phyloP scores from a whole-genome alignment of 2,113 vertebrate genomes.

The pig (Sus scrofa) region DNA sequence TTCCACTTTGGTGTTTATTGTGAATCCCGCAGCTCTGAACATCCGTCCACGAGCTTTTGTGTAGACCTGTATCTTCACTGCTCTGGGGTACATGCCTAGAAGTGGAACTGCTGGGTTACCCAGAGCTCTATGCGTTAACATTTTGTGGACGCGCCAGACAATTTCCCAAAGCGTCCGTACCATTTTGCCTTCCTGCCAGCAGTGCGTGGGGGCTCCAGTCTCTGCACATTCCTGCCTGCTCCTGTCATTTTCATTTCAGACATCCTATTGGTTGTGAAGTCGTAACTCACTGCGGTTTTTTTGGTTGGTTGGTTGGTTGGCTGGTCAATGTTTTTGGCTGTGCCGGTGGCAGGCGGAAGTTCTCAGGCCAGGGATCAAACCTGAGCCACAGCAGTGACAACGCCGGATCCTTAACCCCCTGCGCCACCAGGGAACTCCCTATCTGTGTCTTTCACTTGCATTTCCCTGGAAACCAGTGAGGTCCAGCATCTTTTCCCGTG shows the following conservation, averaged over 20 bases:
- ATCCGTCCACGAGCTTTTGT: not conserved
- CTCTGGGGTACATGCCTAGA: rapidly evolving
- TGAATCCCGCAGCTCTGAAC: not conserved
- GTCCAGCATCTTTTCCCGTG: not conserved
- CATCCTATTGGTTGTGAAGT: not conserved
- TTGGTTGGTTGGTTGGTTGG: no score
- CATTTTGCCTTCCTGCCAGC: rapidly evolving
- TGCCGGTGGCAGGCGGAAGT: no score
- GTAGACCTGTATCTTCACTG: not conserved
- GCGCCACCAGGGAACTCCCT: no score
- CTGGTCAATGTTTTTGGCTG: no score
- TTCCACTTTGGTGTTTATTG: not conserved
- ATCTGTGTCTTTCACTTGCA: not conserved
- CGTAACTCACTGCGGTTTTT: not conserved
- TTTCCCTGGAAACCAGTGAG: not conserved
- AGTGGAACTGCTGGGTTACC: not conserved
- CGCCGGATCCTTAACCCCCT: no score
- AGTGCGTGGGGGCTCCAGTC: rapidly evolving
- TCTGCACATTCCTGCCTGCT: not conserved
- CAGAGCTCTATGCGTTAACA: no score
- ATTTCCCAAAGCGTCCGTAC: no score
- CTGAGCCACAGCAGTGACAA: no score
- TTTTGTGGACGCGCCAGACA: not conserved
- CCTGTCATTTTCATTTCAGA: rapidly evolving
- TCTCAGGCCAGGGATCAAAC: no score